These are phyloP conservation scores for Brachirus orientalis DNA, from an alignment of 2,113 vertebrate genomes.

Conservation along the genomic window DNA sequence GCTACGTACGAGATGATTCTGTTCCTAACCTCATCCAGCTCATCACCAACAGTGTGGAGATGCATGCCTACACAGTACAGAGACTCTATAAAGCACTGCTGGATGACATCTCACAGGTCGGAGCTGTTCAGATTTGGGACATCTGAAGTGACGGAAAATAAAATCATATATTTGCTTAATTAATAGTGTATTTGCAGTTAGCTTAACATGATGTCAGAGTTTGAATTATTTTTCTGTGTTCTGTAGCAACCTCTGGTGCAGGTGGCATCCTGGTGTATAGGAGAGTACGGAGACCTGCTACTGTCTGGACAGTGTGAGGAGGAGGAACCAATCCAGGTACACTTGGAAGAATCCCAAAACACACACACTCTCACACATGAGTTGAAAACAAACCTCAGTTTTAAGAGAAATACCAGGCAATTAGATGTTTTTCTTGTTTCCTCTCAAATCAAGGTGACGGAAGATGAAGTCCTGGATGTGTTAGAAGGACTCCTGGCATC, in stretches of 20 bases:
- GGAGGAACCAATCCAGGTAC: conserved; percentile 97
- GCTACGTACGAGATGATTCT: conserved; percentile 97
- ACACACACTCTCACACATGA: background rate
- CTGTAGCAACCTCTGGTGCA: conserved; percentile 95
- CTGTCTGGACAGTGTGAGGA: conserved; percentile 98
- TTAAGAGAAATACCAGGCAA: conserved; percentile 1
- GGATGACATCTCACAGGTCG: conserved; percentile 97
- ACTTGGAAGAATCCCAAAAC: background rate
- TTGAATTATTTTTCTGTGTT: conserved; percentile 43
- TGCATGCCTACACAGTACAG: conserved; percentile 98
- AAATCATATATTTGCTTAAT: background rate
- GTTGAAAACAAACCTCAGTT: background rate
- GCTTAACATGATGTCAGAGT: background rate
- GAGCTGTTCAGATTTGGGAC: conserved; percentile 17
- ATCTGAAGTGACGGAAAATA: conserved; percentile 7
- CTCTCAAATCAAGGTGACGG: conserved; percentile 86
- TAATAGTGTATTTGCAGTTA: background rate
- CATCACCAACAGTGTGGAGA: conserved; percentile 99
- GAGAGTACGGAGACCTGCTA: conserved; percentile 97
- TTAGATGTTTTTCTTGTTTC: background rate
- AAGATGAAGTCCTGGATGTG: conserved; percentile 98
- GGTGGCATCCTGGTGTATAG: conserved; percentile 98
- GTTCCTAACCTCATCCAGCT: conserved; percentile 99
- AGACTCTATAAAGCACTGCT: conserved; percentile 98
- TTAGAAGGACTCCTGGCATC: conserved; percentile 97